These are phyloP conservation scores for Sclerodermus sp. DNA, from an alignment of 2,888 invertebrate genomes.

Conservation along the genomic window DNA sequence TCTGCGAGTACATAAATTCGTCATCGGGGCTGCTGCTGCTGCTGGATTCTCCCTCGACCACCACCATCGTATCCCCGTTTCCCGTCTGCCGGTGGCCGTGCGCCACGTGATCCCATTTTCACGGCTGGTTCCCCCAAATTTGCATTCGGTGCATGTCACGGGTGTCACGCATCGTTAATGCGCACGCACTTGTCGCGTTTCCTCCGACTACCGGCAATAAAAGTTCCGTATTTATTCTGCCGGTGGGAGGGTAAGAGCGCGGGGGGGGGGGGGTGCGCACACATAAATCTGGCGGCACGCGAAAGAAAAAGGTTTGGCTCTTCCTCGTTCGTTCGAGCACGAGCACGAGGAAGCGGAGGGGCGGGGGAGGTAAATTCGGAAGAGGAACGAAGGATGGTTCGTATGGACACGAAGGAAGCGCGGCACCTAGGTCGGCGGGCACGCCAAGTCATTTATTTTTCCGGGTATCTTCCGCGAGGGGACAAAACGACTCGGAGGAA, in stretches of 20 bases:
- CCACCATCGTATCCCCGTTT: not conserved
- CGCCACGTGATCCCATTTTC: constrained; percentile 43
- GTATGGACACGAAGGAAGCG: constrained; percentile 12
- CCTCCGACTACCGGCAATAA: constrained; percentile 11
- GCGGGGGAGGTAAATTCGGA: not conserved
- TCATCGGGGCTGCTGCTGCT: too few relatives aligned
- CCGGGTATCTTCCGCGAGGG: not conserved
- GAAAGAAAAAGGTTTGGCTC: constrained; percentile 9
- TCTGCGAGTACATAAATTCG: too few relatives aligned
- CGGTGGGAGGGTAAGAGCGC: constrained; percentile 13
- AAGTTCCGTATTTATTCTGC: constrained; percentile 21
- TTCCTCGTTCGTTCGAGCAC: too few relatives aligned
- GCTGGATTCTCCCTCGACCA: not conserved
- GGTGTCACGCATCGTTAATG: constrained; percentile 36
- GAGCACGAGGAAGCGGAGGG: not conserved
- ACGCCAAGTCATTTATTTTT: constrained; percentile 34
- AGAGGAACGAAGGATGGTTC: not conserved
- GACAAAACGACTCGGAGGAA: too few relatives aligned
- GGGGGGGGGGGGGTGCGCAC: constrained; percentile 13
- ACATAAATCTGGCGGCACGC: constrained; percentile 27
- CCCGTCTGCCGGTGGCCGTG: constrained; percentile 13
- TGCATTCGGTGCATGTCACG: constrained; percentile 39
- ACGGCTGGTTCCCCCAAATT: constrained; percentile 36
- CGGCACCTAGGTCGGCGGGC: constrained; percentile 23
- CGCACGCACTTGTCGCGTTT: constrained; percentile 27